Evolutionary conservation across 2,888 invertebrate genomes (phyloP), one percentile per base, ranked within the genome.

Genomic region (Standfussiana lucernea): DNA sequence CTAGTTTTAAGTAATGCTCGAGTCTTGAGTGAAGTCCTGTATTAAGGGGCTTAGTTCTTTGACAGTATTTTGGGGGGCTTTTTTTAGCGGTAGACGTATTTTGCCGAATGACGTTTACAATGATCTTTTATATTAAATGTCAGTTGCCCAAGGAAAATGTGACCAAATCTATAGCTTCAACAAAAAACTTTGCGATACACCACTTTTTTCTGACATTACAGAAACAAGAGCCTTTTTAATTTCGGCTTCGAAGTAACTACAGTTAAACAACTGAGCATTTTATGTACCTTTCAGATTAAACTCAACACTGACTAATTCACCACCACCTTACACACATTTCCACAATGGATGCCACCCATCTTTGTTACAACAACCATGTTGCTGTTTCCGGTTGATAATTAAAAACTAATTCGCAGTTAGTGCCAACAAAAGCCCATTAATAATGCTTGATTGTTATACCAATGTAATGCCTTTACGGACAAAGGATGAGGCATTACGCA

Each of bases 351-450:
- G 24, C 71, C 64, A 77, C 66, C 64, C 40, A 90, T 92, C 92
- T 92, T 92, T 91, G 90, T 90, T 91, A 83, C 86, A 88, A 89
- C 91, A 90, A 90, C 89, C 87, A 88, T 88, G 83, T 87, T 73
- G 53, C 72, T 87, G 91, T 92, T 94, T 95, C 95, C 95, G 92
- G 93, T 82, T 88, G 88, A 90, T 95, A 95, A 95, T 95, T 95
- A 95, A 95, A 95, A 94, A 94, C 95, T 94, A 95, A 95, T 95
- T 95, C 92, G 89, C 88, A 72, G 79, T 79, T 72, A 91, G 88
- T 86, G 90, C 70, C 80, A 94, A 95, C 95, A 95, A 95, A 95
- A 95, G 94, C 90, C 90, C 93, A 94, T 96, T 94, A 95, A 95
- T 95, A 95, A 95, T 93, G 89, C 91, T 89, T 91, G 92, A 94